Conservation (phyloP, 2,888 invertebrate species). For the Ariolimax columbianus region DNA sequence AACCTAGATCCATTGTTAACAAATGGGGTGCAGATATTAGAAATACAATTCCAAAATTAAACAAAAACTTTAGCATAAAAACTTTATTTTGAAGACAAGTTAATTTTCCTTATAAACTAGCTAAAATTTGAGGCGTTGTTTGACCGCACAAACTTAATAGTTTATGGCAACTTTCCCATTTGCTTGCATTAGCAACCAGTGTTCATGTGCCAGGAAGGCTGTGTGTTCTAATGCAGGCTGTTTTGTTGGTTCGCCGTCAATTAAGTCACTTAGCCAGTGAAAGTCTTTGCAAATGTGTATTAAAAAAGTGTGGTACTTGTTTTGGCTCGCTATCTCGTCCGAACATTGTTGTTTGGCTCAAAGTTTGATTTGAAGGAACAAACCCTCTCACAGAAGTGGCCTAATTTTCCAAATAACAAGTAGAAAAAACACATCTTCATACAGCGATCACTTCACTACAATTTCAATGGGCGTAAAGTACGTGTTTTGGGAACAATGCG, state of each 20-base stretch:
- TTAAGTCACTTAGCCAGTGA: slow-evolving; percentile 22
- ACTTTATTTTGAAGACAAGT: background rate
- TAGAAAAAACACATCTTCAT: background rate
- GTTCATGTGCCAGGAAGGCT: slow-evolving; percentile 13
- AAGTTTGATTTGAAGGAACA: background rate
- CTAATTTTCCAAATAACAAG: slow-evolving; percentile 4
- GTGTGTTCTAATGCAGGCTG: background rate
- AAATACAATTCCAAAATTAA: slow-evolving; percentile 3
- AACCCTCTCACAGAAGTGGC: slow-evolving; percentile 23
- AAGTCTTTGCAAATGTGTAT: slow-evolving; percentile 15
- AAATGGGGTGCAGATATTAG: background rate
- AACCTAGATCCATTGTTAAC: slow-evolving; percentile 4
- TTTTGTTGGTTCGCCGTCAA: slow-evolving; percentile 8
- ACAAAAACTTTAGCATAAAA: background rate
- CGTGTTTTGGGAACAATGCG: background rate
- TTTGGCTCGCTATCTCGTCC: background rate
- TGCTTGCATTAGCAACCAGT: slow-evolving; percentile 36
- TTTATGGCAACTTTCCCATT: slow-evolving; percentile 46
- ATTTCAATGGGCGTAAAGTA: background rate
- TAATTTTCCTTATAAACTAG: background rate
- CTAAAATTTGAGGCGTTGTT: slow-evolving; percentile 24
- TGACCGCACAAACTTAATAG: slow-evolving; percentile 18
- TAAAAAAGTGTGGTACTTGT: background rate
- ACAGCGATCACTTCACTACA: background rate
- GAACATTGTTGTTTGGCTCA: slow-evolving; percentile 14